Evolutionary conservation across 2,797 vertebrate genomes (phyloP).

Genomic region (Taenioides sp.): DNA sequence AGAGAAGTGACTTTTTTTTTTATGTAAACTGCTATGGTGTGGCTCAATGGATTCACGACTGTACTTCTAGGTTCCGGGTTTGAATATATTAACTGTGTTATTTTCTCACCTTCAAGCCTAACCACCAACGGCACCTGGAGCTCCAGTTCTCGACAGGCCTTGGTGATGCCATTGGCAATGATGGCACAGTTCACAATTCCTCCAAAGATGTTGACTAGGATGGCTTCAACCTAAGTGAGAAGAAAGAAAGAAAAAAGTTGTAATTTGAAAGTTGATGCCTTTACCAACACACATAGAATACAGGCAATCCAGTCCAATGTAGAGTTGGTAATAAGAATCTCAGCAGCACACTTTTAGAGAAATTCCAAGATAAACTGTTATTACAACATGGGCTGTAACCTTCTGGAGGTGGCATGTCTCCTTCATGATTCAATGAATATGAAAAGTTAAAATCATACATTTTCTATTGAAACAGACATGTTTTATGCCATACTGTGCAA

Average conservation of each 20-base stretch:
- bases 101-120: constrained; percentile 89
- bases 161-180: constrained; percentile 96
- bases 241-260: not conserved
- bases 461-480: no score
- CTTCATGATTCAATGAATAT: no score
- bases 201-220: constrained; percentile 97
- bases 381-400: no score
- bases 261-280: no score
- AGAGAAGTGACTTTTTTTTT: no score
- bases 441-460: no score
- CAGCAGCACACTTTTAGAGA: no score
- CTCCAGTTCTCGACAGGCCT: constrained; percentile 91
- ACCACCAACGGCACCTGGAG: constrained; percentile 95
- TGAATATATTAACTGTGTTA: not conserved
- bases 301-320: not conserved
- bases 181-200: constrained; percentile 98
- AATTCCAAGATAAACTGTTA: no score
- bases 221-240: constrained; percentile 89
- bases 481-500: no score
- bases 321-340: no score
- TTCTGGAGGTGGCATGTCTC: no score
- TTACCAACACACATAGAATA: not conserved
- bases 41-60: not conserved
- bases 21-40: no score
- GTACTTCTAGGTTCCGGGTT: not conserved